Evolutionary conservation across 2,113 vertebrate genomes (phyloP).

Genomic region (Neogale vison): DNA sequence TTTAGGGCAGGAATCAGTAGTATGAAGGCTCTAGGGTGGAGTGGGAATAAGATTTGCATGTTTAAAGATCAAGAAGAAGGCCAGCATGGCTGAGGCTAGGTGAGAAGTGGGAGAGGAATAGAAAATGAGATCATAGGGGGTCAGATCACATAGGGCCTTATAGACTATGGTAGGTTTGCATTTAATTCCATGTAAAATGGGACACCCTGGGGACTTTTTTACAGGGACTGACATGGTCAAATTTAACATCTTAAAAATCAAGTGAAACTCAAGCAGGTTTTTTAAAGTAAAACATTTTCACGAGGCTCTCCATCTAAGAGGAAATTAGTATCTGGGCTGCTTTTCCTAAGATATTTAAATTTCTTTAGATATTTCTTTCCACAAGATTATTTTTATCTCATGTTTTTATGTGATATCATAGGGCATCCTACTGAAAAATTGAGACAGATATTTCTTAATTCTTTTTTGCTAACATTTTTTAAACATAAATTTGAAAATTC

Average conservation of each 20-base stretch:
- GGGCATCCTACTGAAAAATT: background rate
- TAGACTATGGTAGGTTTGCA: background rate
- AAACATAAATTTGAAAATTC: background rate
- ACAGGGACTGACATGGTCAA: background rate
- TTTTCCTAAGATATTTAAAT: constrained; percentile 9
- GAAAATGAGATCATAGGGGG: background rate
- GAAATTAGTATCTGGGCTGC: background rate
- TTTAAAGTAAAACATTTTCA: background rate
- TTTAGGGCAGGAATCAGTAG: background rate
- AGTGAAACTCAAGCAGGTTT: background rate
- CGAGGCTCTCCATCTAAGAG: background rate
- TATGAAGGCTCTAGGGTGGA: background rate
- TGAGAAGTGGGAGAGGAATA: background rate
- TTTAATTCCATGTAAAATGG: background rate
- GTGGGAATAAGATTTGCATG: background rate
- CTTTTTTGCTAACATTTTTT: background rate
- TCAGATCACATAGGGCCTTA: background rate
- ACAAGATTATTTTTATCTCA: constrained; percentile 15
- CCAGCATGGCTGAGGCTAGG: background rate
- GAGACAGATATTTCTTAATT: constrained; percentile 14
- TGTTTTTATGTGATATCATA: background rate
- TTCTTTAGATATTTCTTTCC: constrained; percentile 17
- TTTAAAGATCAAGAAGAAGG: background rate
- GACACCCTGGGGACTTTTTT: background rate
- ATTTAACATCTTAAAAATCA: constrained; percentile 9